A percentile compares a stretch with the other conserved stretches of the same genome.
These are phyloP conservation scores for Troides aeacus DNA, from an alignment of 2,888 invertebrate species.

Conservation along the genomic window DNA sequence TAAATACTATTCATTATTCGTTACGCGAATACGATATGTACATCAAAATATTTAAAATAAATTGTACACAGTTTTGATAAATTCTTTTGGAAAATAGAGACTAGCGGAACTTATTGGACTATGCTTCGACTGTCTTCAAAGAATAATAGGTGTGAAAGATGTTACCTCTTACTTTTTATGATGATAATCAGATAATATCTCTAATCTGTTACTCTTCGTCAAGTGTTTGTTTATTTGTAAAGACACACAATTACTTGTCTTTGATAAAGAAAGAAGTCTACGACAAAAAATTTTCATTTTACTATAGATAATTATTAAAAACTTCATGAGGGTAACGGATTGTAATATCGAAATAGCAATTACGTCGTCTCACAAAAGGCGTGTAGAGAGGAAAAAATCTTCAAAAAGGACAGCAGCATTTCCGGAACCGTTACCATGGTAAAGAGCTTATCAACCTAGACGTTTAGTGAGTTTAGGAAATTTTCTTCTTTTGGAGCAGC, in stretches of 20 bases:
- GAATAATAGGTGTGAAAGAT: neutral
- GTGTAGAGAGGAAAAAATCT: no score
- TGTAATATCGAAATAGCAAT: no score
- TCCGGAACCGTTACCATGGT: no score
- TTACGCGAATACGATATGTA: conserved; percentile 56
- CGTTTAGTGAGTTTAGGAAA: no score
- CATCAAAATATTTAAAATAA: conserved; percentile 30
- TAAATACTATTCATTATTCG: conserved; percentile 57
- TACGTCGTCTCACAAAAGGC: no score
- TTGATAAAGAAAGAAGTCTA: neutral
- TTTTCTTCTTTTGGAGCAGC: no score
- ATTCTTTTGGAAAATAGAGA: conserved; percentile 14
- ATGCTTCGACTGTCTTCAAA: conserved; percentile 5
- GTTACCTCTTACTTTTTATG: neutral
- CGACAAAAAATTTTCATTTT: neutral
- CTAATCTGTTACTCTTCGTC: neutral
- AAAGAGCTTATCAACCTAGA: no score
- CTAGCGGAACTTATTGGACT: conserved; percentile 14
- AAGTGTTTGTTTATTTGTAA: neutral
- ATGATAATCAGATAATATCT: neutral
- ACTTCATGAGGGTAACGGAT: neutral
- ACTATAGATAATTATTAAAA: neutral
- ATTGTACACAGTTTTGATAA: conserved; percentile 20
- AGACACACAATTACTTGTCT: neutral
- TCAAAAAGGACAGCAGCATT: no score